A percentile compares a stretch with the other conserved stretches of the same genome.
Conservation (phyloP, 2,113 vertebrate species). For the Embiotoca jacksoni region DNA sequence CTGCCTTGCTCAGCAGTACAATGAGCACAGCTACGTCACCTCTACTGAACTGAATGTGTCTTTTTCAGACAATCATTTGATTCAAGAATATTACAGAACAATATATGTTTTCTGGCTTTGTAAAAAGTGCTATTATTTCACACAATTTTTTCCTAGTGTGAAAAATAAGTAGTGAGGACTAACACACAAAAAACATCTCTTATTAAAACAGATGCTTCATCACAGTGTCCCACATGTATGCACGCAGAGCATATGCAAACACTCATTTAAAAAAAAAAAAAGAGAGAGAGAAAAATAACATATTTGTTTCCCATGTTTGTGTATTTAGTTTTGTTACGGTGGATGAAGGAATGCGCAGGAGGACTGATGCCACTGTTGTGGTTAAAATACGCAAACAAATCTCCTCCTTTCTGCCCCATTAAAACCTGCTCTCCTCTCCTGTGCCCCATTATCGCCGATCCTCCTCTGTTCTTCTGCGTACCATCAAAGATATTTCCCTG, state of each 20-base stretch:
- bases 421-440: slow-evolving; percentile 68
- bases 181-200: not conserved
- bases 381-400: slow-evolving; percentile 62
- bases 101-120: slow-evolving; percentile 16
- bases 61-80: slow-evolving; percentile 24
- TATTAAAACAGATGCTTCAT: slow-evolving; percentile 11
- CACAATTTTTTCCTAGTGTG: not conserved
- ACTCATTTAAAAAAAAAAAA: not conserved
- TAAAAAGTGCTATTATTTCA: not conserved
- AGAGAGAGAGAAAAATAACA: not conserved
- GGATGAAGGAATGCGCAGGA: slow-evolving; percentile 44
- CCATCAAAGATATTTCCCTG: slow-evolving; percentile 67
- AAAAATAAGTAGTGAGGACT: not conserved
- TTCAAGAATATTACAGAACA: slow-evolving; percentile 13
- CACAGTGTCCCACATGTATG: not conserved
- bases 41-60: slow-evolving; percentile 28
- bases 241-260: not conserved
- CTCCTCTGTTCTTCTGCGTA: slow-evolving; percentile 57
- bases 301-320: slow-evolving; percentile 10
- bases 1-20: slow-evolving; percentile 59
- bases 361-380: slow-evolving; percentile 40
- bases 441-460: slow-evolving; percentile 63
- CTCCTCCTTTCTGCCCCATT: slow-evolving; percentile 68
- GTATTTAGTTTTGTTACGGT: slow-evolving; percentile 17
- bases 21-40: not conserved